These are phyloP conservation scores for Troilus luridus DNA, from an alignment of 2,888 invertebrate species.

Conservation along the genomic window DNA sequence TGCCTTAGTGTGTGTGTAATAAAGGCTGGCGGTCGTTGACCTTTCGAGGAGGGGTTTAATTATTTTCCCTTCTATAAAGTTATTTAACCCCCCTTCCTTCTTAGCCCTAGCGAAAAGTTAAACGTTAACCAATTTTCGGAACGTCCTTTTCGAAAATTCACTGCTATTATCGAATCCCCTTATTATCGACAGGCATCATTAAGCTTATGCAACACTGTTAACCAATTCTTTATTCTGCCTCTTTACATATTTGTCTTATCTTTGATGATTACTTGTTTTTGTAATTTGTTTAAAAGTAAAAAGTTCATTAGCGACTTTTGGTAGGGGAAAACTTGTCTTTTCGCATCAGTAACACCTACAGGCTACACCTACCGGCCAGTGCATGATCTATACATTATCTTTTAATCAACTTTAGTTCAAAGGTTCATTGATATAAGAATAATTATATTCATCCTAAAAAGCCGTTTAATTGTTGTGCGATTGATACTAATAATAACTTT, in stretches of 20 bases:
- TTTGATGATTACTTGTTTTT: neutral
- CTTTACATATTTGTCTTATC: slow-evolving; percentile 30
- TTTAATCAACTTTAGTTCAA: too few species aligned
- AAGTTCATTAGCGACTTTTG: too few species aligned
- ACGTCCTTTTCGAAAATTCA: slow-evolving; percentile 13
- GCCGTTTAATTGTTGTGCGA: too few species aligned
- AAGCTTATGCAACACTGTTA: neutral
- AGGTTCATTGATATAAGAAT: too few species aligned
- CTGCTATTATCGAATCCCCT: neutral
- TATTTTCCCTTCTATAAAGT: neutral
- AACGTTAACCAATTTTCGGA: neutral
- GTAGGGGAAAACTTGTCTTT: too few species aligned
- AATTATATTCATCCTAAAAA: too few species aligned
- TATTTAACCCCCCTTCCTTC: neutral
- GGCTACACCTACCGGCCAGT: too few species aligned
- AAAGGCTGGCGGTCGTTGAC: neutral
- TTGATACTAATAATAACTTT: too few species aligned
- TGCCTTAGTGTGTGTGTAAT: neutral
- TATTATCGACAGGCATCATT: neutral
- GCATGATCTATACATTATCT: too few species aligned
- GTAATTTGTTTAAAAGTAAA: too few species aligned
- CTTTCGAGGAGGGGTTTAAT: neutral
- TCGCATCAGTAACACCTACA: too few species aligned
- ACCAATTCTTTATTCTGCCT: neutral
- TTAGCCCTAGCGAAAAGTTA: neutral